Evolutionary conservation across 2,888 invertebrate species (phyloP).

Genomic region (Sarcophaga variegata): DNA sequence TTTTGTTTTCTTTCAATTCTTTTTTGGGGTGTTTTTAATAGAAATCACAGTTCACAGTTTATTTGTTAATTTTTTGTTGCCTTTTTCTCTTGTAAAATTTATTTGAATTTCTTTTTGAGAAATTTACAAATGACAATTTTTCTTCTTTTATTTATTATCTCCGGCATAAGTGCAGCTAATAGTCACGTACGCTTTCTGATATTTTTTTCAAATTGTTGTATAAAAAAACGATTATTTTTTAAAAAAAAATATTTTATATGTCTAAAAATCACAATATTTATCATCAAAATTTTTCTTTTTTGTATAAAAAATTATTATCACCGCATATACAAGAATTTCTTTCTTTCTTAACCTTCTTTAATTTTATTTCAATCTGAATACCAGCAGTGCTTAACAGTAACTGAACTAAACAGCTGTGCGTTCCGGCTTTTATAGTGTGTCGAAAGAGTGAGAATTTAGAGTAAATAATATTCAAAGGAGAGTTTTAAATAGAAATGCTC

Average conservation of each 20-base stretch:
- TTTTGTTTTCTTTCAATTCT: slow-evolving; percentile 37
- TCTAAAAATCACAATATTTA: slow-evolving; percentile 66
- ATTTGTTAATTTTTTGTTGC: slow-evolving; percentile 11
- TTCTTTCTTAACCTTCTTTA: slow-evolving; percentile 14
- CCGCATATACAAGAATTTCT: slow-evolving; percentile 56
- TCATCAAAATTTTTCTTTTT: not conserved
- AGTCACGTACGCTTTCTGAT: slow-evolving; percentile 67
- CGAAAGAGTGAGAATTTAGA: slow-evolving; percentile 39
- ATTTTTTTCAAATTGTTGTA: slow-evolving; percentile 33
- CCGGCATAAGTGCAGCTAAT: slow-evolving; percentile 46
- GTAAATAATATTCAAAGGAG: not conserved
- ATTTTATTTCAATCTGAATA: slow-evolving; percentile 58
- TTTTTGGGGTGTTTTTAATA: slow-evolving; percentile 57
- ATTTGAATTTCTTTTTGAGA: slow-evolving; percentile 15
- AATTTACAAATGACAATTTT: slow-evolving; percentile 46
- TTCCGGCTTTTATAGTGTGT: slow-evolving; percentile 56
- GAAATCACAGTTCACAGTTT: slow-evolving; percentile 62
- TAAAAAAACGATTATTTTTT: slow-evolving; percentile 56
- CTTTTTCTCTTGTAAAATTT: not conserved
- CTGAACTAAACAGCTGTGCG: slow-evolving; percentile 68
- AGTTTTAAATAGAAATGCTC: not conserved
- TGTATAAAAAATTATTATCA: slow-evolving; percentile 57
- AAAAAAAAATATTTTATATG: slow-evolving; percentile 48
- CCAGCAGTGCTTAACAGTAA: slow-evolving; percentile 70
- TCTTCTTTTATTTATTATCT: slow-evolving; percentile 29